Conservation (phyloP, 2,888 invertebrate species). For the Trachelus tabidus region DNA sequence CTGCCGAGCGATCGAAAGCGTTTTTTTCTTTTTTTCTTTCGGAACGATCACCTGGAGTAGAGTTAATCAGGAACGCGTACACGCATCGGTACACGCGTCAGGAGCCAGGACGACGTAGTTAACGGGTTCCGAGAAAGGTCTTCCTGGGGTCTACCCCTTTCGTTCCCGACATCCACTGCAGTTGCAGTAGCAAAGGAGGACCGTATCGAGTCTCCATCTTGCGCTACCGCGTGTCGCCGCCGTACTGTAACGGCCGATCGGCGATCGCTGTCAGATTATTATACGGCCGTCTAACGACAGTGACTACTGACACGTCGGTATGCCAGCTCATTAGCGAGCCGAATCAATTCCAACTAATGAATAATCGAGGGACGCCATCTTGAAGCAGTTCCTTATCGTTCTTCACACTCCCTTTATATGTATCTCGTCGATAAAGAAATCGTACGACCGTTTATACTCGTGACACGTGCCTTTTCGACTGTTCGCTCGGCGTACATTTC, state of each 20-base stretch:
- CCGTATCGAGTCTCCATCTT: slow-evolving; percentile 44
- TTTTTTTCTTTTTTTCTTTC: background rate
- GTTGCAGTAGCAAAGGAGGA: background rate
- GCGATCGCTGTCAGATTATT: slow-evolving; percentile 47
- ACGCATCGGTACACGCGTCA: slow-evolving; percentile 41
- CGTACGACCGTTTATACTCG: background rate
- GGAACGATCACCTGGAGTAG: slow-evolving; percentile 2
- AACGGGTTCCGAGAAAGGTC: slow-evolving; percentile 48
- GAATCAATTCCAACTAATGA: slow-evolving; percentile 11
- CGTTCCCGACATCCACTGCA: slow-evolving; percentile 32
- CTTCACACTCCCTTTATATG: background rate
- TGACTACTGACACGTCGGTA: slow-evolving; percentile 42
- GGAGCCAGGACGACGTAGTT: slow-evolving; percentile 37
- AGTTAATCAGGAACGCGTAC: slow-evolving; percentile 18
- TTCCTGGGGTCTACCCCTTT: slow-evolving; percentile 24
- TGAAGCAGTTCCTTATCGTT: background rate
- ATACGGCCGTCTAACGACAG: slow-evolving; percentile 32
- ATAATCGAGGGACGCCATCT: background rate
- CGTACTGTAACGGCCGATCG: slow-evolving; percentile 31
- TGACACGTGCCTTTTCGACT: background rate
- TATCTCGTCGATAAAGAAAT: background rate
- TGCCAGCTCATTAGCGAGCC: slow-evolving; percentile 46
- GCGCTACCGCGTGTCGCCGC: slow-evolving; percentile 43
- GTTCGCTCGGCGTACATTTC: background rate
- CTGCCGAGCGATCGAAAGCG: background rate